Percentiles rank a stretch among this genome's conserved stretches.
Evolutionary conservation across 2,888 invertebrate species (phyloP).

Genomic region (Parnassius smintheus): DNA sequence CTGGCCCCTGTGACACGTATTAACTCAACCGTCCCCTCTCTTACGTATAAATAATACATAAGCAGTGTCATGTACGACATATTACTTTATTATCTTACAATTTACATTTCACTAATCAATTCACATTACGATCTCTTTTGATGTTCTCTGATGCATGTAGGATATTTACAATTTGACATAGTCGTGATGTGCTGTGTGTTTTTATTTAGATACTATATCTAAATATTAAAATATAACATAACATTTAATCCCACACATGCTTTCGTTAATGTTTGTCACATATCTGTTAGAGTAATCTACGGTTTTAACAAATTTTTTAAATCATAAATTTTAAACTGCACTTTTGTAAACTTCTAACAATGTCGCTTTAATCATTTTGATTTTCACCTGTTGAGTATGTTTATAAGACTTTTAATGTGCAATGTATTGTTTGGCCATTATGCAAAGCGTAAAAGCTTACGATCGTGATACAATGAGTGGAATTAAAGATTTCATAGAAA

Average conservation of each 20-base stretch:
- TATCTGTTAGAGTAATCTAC: too few relatives aligned
- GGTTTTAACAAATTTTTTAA: too few relatives aligned
- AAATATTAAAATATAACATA: too few relatives aligned
- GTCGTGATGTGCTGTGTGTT: constrained; percentile 41
- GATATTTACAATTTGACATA: constrained; percentile 49
- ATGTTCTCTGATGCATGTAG: constrained; percentile 46
- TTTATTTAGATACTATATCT: too few relatives aligned
- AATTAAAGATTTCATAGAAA: neutral
- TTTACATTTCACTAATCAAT: constrained; percentile 69
- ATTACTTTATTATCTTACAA: constrained; percentile 63
- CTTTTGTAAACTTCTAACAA: too few relatives aligned
- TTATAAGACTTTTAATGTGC: too few relatives aligned
- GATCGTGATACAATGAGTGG: neutral
- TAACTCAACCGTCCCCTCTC: constrained; percentile 37
- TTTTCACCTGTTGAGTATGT: too few relatives aligned
- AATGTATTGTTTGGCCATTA: too few relatives aligned
- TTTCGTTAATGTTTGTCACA: too few relatives aligned
- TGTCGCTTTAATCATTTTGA: too few relatives aligned
- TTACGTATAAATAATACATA: constrained; percentile 60
- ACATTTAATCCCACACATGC: too few relatives aligned
- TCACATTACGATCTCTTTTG: constrained; percentile 60
- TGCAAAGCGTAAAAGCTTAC: neutral
- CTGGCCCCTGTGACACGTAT: constrained; percentile 37
- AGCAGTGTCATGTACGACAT: constrained; percentile 44
- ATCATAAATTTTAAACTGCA: too few relatives aligned